Percentiles rank a stretch among this genome's conserved stretches.
Evolutionary conservation across 1,140 invertebrate genomes (phyloP).

Genomic region (Drosophila tani): DNA sequence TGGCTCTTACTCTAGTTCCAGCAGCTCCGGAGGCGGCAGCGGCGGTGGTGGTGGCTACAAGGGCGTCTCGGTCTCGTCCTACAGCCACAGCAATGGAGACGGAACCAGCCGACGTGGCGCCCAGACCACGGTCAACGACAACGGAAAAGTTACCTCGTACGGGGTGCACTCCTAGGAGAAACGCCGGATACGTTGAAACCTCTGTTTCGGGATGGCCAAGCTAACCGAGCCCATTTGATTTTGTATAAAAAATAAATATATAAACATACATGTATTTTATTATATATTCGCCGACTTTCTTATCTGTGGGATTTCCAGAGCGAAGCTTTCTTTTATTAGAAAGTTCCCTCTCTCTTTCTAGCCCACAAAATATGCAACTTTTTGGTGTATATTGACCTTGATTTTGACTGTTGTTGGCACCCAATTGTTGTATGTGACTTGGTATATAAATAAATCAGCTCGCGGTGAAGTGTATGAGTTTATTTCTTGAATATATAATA

Average conservation of each 20-base stretch:
- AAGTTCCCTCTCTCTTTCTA: slow-evolving; percentile 41
- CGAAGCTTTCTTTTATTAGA: slow-evolving; percentile 67
- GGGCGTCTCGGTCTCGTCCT: slow-evolving; percentile 89
- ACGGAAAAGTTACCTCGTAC: slow-evolving; percentile 89
- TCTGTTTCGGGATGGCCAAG: neutral
- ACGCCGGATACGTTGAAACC: neutral
- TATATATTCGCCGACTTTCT: slow-evolving; percentile 41
- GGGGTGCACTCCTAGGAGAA: slow-evolving; percentile 85
- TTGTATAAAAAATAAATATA: slow-evolving; percentile 43
- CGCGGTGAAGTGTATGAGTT: slow-evolving; percentile 2
- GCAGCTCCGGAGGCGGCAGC: slow-evolving; percentile 77
- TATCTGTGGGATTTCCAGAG: slow-evolving; percentile 24
- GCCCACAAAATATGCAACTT: slow-evolving; percentile 36
- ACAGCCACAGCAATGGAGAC: slow-evolving; percentile 87
- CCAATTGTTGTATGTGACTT: slow-evolving; percentile 10
- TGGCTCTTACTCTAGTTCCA: slow-evolving; percentile 82
- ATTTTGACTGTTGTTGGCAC: slow-evolving; percentile 33
- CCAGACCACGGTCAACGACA: slow-evolving; percentile 89
- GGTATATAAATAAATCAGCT: slow-evolving; percentile 9
- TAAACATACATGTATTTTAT: slow-evolving; percentile 46
- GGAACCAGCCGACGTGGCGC: slow-evolving; percentile 86
- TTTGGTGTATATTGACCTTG: slow-evolving; percentile 50
- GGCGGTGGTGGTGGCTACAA: slow-evolving; percentile 85
- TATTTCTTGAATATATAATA: neutral
- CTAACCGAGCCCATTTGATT: slow-evolving; percentile 20